Percentiles rank a stretch among this genome's conserved stretches.
Evolutionary conservation across 1,140 invertebrate species (phyloP).

Genomic region (Drosophila persimilis): DNA sequence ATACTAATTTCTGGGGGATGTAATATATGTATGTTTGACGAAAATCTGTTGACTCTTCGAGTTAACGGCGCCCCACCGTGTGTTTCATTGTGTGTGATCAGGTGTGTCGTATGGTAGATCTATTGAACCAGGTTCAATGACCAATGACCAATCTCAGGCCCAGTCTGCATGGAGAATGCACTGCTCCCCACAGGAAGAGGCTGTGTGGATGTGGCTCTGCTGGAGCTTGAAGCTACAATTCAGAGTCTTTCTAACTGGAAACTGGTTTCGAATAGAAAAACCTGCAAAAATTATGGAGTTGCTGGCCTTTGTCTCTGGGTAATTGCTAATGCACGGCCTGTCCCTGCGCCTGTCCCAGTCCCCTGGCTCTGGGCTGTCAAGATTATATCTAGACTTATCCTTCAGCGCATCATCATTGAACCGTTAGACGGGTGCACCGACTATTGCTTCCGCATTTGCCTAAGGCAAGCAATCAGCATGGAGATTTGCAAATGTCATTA

Average conservation of each 20-base stretch:
- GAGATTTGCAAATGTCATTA: slow-evolving; percentile 1
- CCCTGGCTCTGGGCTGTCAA: slow-evolving; percentile 51
- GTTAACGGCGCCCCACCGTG: slow-evolving; percentile 29
- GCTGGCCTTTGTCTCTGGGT: slow-evolving; percentile 58
- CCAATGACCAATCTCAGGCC: slow-evolving; percentile 22
- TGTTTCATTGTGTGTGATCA: slow-evolving; percentile 7
- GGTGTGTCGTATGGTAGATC: slow-evolving; percentile 17
- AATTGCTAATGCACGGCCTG: slow-evolving; percentile 30
- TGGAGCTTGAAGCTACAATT: slow-evolving; percentile 1
- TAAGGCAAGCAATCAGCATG: slow-evolving; percentile 11
- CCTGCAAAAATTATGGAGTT: slow-evolving; percentile 30
- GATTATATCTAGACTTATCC: slow-evolving; percentile 41
- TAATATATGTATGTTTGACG: slow-evolving; percentile 10
- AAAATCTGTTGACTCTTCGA: slow-evolving; percentile 43
- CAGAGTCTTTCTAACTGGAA: slow-evolving; percentile 34
- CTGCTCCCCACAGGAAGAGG: slow-evolving; percentile 60
- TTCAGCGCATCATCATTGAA: slow-evolving; percentile 53
- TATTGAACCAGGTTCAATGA: slow-evolving; percentile 63
- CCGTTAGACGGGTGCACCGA: slow-evolving; percentile 11
- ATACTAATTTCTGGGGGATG: slow-evolving; percentile 54
- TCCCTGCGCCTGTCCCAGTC: too few relatives aligned
- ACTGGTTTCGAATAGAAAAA: slow-evolving; percentile 54
- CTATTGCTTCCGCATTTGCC: slow-evolving; percentile 26
- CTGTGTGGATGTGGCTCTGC: not conserved
- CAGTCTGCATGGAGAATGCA: slow-evolving; percentile 13